phyloP scores from a whole-genome alignment of 2,113 vertebrate species.

The Alligator sinensis region DNA sequence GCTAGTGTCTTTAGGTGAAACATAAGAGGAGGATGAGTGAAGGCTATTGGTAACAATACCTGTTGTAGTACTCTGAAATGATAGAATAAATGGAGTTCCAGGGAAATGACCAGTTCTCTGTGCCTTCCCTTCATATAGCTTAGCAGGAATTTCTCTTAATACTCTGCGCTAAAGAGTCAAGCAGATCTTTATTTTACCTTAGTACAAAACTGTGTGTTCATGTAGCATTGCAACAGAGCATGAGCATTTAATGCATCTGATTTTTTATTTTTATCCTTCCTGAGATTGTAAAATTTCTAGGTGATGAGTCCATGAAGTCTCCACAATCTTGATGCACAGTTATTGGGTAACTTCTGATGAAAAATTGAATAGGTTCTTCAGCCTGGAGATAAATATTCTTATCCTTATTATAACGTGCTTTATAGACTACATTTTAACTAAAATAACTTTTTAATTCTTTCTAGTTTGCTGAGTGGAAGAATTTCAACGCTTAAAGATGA shows the following conservation, averaged over 20 bases:
- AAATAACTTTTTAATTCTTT: conserved; percentile 60
- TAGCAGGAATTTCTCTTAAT: background rate
- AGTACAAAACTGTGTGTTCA: background rate
- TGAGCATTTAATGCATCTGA: background rate
- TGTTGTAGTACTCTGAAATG: background rate
- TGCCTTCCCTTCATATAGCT: background rate
- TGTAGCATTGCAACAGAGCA: background rate
- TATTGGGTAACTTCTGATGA: background rate
- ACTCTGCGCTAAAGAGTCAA: background rate
- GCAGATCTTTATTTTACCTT: background rate
- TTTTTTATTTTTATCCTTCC: background rate
- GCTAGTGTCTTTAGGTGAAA: too few relatives aligned
- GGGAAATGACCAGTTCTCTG: background rate
- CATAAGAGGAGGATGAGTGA: background rate
- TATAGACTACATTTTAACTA: conserved; percentile 23
- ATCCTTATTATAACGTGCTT: background rate
- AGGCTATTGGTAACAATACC: background rate
- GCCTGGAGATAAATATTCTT: background rate
- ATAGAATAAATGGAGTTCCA: background rate
- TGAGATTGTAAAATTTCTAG: background rate
- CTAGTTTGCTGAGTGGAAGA: conserved; percentile 97
- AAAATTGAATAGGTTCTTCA: background rate
- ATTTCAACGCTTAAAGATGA: conserved; percentile 98
- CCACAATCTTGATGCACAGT: background rate
- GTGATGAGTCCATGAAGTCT: background rate